Evolutionary conservation across 2,113 vertebrate genomes (phyloP), one percentile per base, ranked within the genome.

Genomic region (Elachura formosa): DNA sequence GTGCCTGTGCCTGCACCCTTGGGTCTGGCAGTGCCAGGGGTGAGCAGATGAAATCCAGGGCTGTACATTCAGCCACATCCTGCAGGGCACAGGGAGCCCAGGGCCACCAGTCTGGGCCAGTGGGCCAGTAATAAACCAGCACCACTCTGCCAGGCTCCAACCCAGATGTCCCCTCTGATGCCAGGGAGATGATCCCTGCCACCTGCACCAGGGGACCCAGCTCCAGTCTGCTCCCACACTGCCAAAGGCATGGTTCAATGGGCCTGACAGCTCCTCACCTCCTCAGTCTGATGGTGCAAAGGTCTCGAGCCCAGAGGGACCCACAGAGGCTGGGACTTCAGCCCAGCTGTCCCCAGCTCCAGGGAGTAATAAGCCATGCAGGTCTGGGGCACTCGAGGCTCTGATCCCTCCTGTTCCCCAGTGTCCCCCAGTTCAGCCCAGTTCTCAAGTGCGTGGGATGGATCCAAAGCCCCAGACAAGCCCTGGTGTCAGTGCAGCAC

Each of bases 81-180:
- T 69, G 64, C n/a, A 41, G 79, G 26, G 18, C 59, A 33, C 0
- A 1, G 43, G 23, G 52, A 73, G 45, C 49, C 36, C 58, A 15
- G 54, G 48, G 58, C 54, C 67, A 51, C 75, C 26, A 1, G 8
- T 19, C 23, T 6, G 33, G 56, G 28, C 31, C 33, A 2, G 41
- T 2, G 6, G 63, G 56, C 26, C 1, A 0, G 14, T 9, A 33
- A 33, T 7, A 12, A 14, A 43, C 41, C 45, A 61, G 61, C 62
- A 34, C 13, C 0, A 0, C 12, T 23, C 71, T 48, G n/a, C 62
- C 49, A n/a, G 15, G 34, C n/a, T 73, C 34, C 1, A 0, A 4
- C 0, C 22, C 56, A 55, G 19, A 4, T 1, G 0, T 38, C 26
- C 40, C 16, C 8, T 62, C 34, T 13, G 29, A 11, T 5, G 12